These are phyloP conservation scores for Biston stratarius DNA, from an alignment of 2,888 invertebrate genomes.

Conservation along the genomic window DNA sequence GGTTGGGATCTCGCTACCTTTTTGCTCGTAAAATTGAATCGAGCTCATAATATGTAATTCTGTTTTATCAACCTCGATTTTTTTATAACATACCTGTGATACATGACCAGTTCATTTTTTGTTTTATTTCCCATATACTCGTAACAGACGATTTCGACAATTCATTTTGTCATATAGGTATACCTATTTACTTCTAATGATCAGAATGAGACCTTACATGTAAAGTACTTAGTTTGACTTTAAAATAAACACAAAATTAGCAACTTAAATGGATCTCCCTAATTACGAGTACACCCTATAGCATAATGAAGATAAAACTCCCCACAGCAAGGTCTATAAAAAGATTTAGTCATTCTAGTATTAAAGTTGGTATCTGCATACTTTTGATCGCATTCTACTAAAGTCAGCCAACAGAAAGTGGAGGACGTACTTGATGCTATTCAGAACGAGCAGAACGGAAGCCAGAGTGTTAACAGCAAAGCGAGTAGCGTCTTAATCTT, in stretches of 20 bases:
- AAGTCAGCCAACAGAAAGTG: constrained; percentile 59
- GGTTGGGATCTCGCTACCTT: constrained; percentile 49
- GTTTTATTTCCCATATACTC: background rate
- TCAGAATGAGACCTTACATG: background rate
- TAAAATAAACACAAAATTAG: background rate
- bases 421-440: constrained; percentile 63
- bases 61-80: constrained; percentile 22
- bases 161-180: background rate
- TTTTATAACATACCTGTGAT: constrained; percentile 9
- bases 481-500: constrained; percentile 81
- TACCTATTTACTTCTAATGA: background rate
- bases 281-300: constrained; percentile 15
- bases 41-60: constrained; percentile 16
- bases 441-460: constrained; percentile 69
- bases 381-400: constrained; percentile 54
- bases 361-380: constrained; percentile 38
- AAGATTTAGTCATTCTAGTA: constrained; percentile 27
- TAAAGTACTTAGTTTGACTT: background rate
- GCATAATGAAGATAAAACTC: constrained; percentile 23
- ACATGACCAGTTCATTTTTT: background rate
- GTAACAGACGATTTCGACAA: background rate
- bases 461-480: constrained; percentile 76
- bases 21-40: constrained; percentile 35
- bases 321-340: constrained; percentile 22
- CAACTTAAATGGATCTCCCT: constrained; percentile 1